Percentiles rank a stretch among this genome's conserved stretches.
Conservation (phyloP, 1,140 invertebrate genomes). For the Mylabris phalerata region DNA sequence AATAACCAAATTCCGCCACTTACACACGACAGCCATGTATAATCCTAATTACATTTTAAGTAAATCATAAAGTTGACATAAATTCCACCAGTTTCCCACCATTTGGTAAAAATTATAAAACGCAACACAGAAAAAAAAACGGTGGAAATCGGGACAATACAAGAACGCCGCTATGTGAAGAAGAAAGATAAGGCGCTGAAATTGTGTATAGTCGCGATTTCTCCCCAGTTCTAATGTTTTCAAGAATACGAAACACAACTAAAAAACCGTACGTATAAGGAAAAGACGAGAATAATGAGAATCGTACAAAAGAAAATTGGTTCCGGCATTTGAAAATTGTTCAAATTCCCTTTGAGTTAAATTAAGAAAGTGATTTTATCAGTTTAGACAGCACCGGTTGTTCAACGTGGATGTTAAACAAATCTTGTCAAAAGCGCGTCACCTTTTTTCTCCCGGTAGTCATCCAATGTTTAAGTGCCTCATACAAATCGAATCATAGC, state of each 20-base stretch:
- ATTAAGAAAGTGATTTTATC: too few relatives aligned
- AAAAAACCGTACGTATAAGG: background rate
- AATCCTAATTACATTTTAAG: constrained; percentile 2
- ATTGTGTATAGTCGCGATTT: background rate
- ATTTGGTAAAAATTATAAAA: constrained; percentile 4
- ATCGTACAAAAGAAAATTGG: constrained; percentile 9
- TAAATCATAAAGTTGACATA: too few relatives aligned
- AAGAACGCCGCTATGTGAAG: background rate
- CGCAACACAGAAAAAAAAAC: background rate
- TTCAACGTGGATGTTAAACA: too few relatives aligned
- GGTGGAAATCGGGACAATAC: background rate
- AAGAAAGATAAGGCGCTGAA: too few relatives aligned
- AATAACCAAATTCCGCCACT: constrained; percentile 8
- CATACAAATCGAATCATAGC: too few relatives aligned
- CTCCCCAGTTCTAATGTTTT: background rate
- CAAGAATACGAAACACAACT: background rate
- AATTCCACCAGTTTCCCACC: background rate
- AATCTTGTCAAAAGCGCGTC: too few relatives aligned
- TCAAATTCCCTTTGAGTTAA: background rate
- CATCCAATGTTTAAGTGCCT: too few relatives aligned
- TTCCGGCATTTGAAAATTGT: constrained; percentile 1
- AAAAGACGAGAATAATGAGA: constrained; percentile 8
- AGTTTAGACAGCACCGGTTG: too few relatives aligned
- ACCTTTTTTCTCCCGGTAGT: too few relatives aligned
- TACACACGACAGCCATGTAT: constrained; percentile 7